Evolutionary conservation across 2,888 invertebrate genomes (phyloP).

Genomic region (Lottia gigantea): DNA sequence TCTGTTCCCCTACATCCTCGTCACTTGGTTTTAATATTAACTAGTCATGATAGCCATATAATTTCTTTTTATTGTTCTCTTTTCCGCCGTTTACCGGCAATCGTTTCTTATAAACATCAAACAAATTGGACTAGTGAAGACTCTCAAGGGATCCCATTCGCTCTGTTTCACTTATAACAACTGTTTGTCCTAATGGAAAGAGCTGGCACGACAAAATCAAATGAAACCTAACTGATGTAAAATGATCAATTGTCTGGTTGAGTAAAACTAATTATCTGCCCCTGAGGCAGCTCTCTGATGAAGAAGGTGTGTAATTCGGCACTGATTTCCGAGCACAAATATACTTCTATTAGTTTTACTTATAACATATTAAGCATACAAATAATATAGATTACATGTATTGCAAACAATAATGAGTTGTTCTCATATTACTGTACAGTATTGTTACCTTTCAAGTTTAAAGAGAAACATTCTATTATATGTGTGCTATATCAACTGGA

Average conservation of each 20-base stretch:
- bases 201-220: slow-evolving; percentile 2
- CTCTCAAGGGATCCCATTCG: slow-evolving; percentile 11
- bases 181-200: slow-evolving; percentile 10
- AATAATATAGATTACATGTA: too few relatives aligned
- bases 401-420: too few relatives aligned
- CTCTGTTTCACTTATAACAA: slow-evolving; percentile 8
- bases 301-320: slow-evolving; percentile 6
- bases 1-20: background rate
- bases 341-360: background rate
- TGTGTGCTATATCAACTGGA: too few relatives aligned
- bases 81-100: background rate
- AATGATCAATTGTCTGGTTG: slow-evolving; percentile 11
- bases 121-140: slow-evolving; percentile 11
- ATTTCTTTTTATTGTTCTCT: background rate
- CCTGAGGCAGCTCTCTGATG: slow-evolving; percentile 1
- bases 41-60: slow-evolving; percentile 1
- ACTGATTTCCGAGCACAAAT: slow-evolving; percentile 3
- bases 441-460: too few relatives aligned
- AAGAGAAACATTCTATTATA: too few relatives aligned
- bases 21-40: background rate
- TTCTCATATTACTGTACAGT: too few relatives aligned
- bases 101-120: slow-evolving; percentile 10
- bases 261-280: slow-evolving; percentile 8
- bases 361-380: background rate
- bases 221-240: slow-evolving; percentile 11